Conservation (phyloP, 1,140 invertebrate species). For the Belonocnema kinseyi region DNA sequence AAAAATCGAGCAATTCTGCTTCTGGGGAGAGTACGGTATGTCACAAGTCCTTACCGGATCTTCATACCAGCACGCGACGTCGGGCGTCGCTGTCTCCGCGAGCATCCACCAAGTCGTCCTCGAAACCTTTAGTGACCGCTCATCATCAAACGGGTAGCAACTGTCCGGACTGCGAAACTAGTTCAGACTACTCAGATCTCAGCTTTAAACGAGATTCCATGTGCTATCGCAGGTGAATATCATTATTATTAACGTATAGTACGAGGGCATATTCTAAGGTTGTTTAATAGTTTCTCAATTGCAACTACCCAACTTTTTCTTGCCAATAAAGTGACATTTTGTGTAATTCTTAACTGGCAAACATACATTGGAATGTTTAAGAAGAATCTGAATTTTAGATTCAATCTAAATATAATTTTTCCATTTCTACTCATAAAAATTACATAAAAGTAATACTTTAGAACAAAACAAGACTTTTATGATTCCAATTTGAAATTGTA, state of each 20-base stretch:
- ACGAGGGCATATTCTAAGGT: background rate
- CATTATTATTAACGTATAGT: background rate
- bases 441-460: too few relatives aligned
- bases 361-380: too few relatives aligned
- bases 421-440: too few relatives aligned
- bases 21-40: constrained; percentile 73
- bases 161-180: constrained; percentile 73
- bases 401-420: too few relatives aligned
- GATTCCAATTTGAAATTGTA: too few relatives aligned
- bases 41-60: constrained; percentile 90
- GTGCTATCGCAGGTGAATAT: constrained; percentile 68
- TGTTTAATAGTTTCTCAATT: too few relatives aligned
- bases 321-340: too few relatives aligned
- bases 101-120: constrained; percentile 67
- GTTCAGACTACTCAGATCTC: constrained; percentile 73
- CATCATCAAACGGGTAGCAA: constrained; percentile 63
- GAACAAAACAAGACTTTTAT: too few relatives aligned
- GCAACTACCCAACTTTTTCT: too few relatives aligned
- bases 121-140: constrained; percentile 56
- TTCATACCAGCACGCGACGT: constrained; percentile 81
- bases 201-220: constrained; percentile 71
- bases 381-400: too few relatives aligned
- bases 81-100: constrained; percentile 75
- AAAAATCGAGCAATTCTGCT: constrained; percentile 65
- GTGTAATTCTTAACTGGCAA: too few relatives aligned